A percentile compares a stretch with the other conserved stretches of the same genome.
phyloP scores from a whole-genome alignment of 2,888 invertebrate species.

The Dynastes hyllus region DNA sequence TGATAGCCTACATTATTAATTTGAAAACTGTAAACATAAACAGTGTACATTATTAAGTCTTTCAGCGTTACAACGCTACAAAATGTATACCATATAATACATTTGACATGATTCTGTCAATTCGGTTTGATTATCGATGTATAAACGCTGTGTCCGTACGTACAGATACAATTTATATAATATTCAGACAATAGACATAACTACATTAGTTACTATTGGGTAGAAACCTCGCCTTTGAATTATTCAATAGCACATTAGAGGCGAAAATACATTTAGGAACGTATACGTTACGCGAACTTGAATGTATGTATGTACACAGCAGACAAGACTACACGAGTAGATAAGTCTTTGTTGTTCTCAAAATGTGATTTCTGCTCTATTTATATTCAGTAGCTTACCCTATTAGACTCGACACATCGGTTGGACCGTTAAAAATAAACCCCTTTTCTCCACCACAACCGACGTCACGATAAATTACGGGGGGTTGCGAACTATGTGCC shows the following conservation, averaged over 20 bases:
- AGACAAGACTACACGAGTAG: background rate
- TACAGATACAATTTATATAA: conserved; percentile 23
- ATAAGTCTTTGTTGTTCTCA: conserved; percentile 24
- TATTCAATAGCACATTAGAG: conserved; percentile 6
- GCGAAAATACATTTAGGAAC: background rate
- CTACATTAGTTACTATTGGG: background rate
- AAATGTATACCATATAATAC: background rate
- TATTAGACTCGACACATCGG: conserved; percentile 7
- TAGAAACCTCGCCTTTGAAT: conserved; percentile 17
- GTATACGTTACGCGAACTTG: background rate
- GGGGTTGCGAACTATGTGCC: background rate
- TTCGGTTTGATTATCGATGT: conserved; percentile 6
- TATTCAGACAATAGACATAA: background rate
- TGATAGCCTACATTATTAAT: too few relatives aligned
- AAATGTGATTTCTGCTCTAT: conserved; percentile 22
- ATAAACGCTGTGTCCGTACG: background rate
- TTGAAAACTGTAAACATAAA: too few relatives aligned
- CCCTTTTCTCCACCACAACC: background rate
- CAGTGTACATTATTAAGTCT: too few relatives aligned
- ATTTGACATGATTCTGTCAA: background rate
- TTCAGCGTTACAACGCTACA: too few relatives aligned
- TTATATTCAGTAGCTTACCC: conserved; percentile 16
- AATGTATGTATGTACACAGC: background rate
- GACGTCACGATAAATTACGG: conserved; percentile 14
- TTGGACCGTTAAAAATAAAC: conserved; percentile 5